Percentiles rank a stretch among this genome's conserved stretches.
These are phyloP conservation scores for Hydrolagus colliei DNA, from an alignment of 2,797 vertebrate genomes.

Conservation along the genomic window DNA sequence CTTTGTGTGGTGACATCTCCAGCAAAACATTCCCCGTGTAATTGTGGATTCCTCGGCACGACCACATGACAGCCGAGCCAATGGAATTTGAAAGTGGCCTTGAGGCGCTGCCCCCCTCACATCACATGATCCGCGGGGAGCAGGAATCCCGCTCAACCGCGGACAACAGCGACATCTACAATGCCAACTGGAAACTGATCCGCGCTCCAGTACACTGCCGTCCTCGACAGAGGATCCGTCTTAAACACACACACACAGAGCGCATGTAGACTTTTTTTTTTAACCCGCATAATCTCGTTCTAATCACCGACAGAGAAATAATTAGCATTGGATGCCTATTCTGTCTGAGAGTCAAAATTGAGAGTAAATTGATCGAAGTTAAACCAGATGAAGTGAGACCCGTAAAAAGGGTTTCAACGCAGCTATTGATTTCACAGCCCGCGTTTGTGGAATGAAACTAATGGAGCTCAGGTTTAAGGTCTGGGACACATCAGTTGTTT, in stretches of 20 bases:
- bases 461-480: background rate
- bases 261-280: background rate
- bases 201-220: background rate
- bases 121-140: constrained; percentile 63
- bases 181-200: constrained; percentile 68
- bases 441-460: background rate
- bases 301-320: background rate
- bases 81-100: constrained; percentile 99
- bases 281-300: background rate
- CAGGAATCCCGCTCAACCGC: constrained; percentile 62
- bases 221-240: background rate
- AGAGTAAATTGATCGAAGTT: background rate
- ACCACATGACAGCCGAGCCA: constrained; percentile 98
- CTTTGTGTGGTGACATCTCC: constrained; percentile 99
- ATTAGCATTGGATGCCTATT: background rate
- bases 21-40: constrained; percentile 95
- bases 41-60: constrained; percentile 89
- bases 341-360: background rate
- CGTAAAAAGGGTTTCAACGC: too few species aligned
- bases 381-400: background rate
- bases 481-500: background rate
- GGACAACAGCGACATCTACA: constrained; percentile 96
- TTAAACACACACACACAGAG: background rate
- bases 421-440: background rate
- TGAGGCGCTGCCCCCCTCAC: constrained; percentile 82